Evolutionary conservation across 37 sponge, comb jelly and placozoan species (phyloP), one percentile per base, ranked within the genome.

Genomic region (Ephydatia muelleri): DNA sequence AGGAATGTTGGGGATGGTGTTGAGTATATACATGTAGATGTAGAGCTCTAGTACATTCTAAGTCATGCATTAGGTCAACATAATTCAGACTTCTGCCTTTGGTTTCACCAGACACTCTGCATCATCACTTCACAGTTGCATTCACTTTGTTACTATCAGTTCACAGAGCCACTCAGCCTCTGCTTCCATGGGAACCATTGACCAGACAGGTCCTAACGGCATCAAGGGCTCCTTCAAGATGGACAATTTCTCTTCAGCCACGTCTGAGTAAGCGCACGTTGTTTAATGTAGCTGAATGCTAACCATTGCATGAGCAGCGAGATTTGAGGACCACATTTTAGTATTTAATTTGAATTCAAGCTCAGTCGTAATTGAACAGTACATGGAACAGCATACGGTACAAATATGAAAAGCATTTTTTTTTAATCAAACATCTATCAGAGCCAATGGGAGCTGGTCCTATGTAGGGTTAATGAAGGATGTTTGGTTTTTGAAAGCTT

Each of bases 161-260:
- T 73, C 75, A 49, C 76, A 75, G 43, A 89, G 95, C 36, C 97
- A 96, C 74, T 94, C 95, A 48, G 97, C 94, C 32, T 79, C 90
- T 5, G 87, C 87, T 70, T 88, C 83, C 65, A 96, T 94, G 97
- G 85, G 49, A 66, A 86, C 89, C 40, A 89, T 96, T 77, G 90
- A 91, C 39, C 97, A 96, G 77, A 85, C 81, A 27, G 94, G 73
- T 5, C 88, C 96, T 6, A 38, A 64, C 6, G 77, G 39, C 37
- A 66, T 76, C 73, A 28, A 28, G 16, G 16, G 30, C 0, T 65
- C 75, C 36, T 40, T 37, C 16, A 34, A 67, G 13, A 21, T 72
- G 69, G 81, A 80, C 67, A 73, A 67, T 1, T 37, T 80, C 57
- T 27, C 72, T 35, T 6, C 70, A 12, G 43, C 57, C 57, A 11